Percentiles rank a stretch among this genome's conserved stretches.
These are phyloP conservation scores for Nasonovia ribisnigri DNA, from an alignment of 2,888 invertebrate species.

Conservation along the genomic window DNA sequence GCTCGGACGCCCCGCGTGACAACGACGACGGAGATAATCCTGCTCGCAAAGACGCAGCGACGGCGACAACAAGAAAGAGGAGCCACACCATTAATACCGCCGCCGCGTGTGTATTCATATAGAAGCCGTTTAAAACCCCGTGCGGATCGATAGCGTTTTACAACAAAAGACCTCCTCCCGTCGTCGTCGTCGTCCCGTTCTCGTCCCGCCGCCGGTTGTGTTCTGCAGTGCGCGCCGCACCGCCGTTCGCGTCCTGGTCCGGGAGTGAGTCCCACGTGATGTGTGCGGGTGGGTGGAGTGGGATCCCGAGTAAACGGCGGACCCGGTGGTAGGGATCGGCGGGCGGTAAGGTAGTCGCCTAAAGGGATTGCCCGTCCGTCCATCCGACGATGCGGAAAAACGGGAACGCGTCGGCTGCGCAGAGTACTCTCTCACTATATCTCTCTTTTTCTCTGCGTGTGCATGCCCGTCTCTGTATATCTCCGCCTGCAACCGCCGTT, in stretches of 20 bases:
- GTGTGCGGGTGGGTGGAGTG: not conserved
- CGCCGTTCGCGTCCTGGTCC: not conserved
- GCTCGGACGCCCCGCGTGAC: not conserved
- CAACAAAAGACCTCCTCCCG: constrained; percentile 61
- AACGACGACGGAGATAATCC: constrained; percentile 26
- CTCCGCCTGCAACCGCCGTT: not conserved
- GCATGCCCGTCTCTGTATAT: not conserved
- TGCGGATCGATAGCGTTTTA: constrained; percentile 64
- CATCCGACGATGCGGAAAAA: constrained; percentile 64
- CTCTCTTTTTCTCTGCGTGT: not conserved
- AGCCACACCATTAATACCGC: constrained; percentile 56
- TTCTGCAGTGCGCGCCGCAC: not conserved
- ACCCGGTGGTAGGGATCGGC: not conserved
- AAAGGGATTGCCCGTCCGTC: constrained; percentile 62
- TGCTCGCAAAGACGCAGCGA: constrained; percentile 36
- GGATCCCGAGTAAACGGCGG: not conserved
- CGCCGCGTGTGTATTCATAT: constrained; percentile 59
- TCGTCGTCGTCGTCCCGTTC: not conserved
- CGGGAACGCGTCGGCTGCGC: constrained; percentile 49
- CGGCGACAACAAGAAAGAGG: constrained; percentile 17
- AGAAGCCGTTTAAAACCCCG: constrained; percentile 62
- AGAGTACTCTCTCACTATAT: not conserved
- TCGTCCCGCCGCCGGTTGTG: not conserved
- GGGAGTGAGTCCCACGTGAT: not conserved
- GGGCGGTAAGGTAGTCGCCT: constrained; percentile 10